Evolutionary conservation across 2,113 vertebrate species (phyloP).

Genomic region (Vidua macroura): DNA sequence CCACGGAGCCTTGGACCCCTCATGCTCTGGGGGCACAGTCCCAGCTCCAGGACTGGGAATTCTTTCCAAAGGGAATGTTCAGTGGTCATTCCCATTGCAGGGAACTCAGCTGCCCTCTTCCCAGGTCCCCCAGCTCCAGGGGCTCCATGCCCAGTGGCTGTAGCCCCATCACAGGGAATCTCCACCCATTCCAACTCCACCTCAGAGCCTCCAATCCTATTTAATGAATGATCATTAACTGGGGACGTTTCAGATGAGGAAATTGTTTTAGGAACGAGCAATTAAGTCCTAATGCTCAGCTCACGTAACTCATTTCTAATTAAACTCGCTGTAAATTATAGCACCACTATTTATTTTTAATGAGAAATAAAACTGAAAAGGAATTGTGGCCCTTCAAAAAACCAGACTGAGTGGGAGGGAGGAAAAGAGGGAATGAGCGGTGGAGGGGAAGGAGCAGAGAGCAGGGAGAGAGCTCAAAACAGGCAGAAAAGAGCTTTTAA

Average conservation of each 20-base stretch:
- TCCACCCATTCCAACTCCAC: not conserved
- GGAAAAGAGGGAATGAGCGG: not conserved
- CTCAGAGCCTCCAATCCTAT: conserved; percentile 1
- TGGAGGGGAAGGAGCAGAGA: not conserved
- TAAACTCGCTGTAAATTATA: conserved; percentile 70
- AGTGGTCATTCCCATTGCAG: rapidly evolving
- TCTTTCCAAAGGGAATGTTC: not conserved
- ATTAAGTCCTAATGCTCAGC: conserved; percentile 65
- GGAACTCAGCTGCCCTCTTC: not conserved
- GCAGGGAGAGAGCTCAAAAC: not conserved
- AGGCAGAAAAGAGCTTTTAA: not conserved
- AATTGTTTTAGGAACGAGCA: conserved; percentile 71
- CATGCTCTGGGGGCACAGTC: rapidly evolving
- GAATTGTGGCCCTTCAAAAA: conserved; percentile 49
- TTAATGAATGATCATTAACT: conserved; percentile 72
- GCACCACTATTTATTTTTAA: conserved; percentile 69
- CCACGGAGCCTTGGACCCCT: not conserved
- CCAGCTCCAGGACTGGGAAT: rapidly evolving
- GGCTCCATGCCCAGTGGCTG: not conserved
- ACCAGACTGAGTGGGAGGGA: not conserved
- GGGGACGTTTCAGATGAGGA: conserved; percentile 67
- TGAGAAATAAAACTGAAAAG: conserved; percentile 63
- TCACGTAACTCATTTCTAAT: conserved; percentile 71
- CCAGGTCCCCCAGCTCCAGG: rapidly evolving
- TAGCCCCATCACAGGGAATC: not conserved